These are phyloP conservation scores for Leuciscus waleckii DNA, from an alignment of 2,797 vertebrate genomes.

Conservation along the genomic window DNA sequence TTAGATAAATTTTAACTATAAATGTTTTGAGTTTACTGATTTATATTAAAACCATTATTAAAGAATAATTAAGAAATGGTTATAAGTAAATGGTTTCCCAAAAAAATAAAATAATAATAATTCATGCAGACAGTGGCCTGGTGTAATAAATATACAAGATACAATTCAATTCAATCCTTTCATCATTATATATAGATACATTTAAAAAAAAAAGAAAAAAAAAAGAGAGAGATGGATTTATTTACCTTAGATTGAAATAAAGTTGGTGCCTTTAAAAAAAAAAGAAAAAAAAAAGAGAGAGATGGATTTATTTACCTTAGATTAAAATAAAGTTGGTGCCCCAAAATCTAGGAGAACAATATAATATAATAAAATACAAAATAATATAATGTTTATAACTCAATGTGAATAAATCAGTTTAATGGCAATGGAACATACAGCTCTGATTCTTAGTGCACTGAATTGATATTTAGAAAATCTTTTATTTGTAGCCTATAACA, in stretches of 20 bases:
- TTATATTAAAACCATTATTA: neutral
- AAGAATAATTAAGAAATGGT: neutral
- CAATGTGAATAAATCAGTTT: too few species aligned
- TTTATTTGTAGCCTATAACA: neutral
- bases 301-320: neutral
- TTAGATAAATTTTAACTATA: neutral
- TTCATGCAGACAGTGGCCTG: too few species aligned
- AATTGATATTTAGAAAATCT: neutral
- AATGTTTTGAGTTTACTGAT: neutral
- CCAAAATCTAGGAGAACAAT: neutral
- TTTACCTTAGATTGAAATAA: neutral
- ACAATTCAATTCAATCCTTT: neutral
- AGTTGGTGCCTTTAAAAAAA: neutral
- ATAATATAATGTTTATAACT: neutral
- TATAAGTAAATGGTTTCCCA: neutral
- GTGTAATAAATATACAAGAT: neutral
- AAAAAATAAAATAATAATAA: rapidly evolving
- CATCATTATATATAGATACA: neutral
- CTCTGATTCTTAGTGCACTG: too few species aligned
- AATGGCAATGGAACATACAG: too few species aligned
- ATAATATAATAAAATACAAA: neutral
- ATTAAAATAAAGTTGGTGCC: neutral
- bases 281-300: rapidly evolving
- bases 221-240: neutral
- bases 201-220: rapidly evolving